Base-by-base conservation (phyloP, 2,888 invertebrate species). In the Metalampra italica region DNA sequence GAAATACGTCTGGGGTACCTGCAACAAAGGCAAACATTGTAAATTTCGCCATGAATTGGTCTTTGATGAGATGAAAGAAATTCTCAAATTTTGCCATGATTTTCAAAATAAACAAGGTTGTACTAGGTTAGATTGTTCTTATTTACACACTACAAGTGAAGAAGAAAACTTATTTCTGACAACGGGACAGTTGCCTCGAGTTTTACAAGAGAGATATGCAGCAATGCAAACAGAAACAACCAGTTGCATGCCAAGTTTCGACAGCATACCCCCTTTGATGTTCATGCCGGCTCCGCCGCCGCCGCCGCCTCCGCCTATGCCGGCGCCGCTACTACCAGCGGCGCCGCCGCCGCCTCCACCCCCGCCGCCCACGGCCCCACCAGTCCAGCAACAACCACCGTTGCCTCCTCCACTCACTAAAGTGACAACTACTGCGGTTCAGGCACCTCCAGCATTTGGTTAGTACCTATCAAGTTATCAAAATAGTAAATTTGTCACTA, bases 31-130 rank as follows among this genome's bases (percentile, higher is more conserved):
- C 9, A 38, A 66, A 0, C 72, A 73, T 44, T 88, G 87, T 55
- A 81, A 50, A 56, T 82, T 70, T 54, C 64, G 74, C 0, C 85
- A 86, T 47, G 77, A 78, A 29, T 58, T 82, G 13, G 74, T 79
- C n/a, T 60, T 74, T 8, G 74, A 80, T 7, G 72, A 68, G 29
- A 82, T 87, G 82, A 78, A 75, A 68, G 63, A 66, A 1, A 78
- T 77, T 9, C 54, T 88, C 3, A 75, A 72, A 46, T 87, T 88
- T 51, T 88, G 88, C 46, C 84, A 84, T 60, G 79, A 88, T 49
- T 78, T 66, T 54, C 88, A 88, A 60, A 88, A 88, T 50, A 68
- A 72, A 43, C 62, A 71, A 8, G 79, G 78, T 4, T 88, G 88
- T 49, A 62, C 53, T 0, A 62, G 83, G 38, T 68, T 73, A 29